A percentile compares a stretch with the other conserved stretches of the same genome.
phyloP scores from a whole-genome alignment of 2,888 invertebrate species.

The Luffia ferchaultella region DNA sequence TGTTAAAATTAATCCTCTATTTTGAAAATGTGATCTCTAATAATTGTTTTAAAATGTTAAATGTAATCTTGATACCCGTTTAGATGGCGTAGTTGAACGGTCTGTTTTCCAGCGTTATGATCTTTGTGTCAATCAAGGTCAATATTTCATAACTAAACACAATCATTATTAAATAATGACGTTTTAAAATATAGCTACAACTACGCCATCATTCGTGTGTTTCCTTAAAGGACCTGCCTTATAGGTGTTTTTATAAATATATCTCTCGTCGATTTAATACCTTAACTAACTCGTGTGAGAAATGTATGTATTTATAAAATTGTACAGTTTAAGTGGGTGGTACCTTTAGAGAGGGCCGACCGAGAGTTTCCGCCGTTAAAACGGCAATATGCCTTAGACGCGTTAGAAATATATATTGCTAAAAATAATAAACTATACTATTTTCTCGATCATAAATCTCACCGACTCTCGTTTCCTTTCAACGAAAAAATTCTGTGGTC shows the following conservation, averaged over 20 bases:
- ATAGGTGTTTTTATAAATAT: constrained; percentile 57
- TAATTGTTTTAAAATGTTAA: constrained; percentile 23
- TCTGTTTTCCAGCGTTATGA: constrained; percentile 3
- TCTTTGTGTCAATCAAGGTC: not conserved
- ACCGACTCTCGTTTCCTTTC: too few relatives aligned
- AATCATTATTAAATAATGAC: too few relatives aligned
- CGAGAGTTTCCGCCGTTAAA: constrained; percentile 21
- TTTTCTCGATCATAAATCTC: too few relatives aligned
- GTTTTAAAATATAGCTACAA: too few relatives aligned
- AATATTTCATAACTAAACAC: too few relatives aligned
- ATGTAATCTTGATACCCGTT: constrained; percentile 39
- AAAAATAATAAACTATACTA: not conserved
- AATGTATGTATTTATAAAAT: not conserved
- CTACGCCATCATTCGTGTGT: constrained; percentile 31
- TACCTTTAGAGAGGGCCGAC: not conserved
- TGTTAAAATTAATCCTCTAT: constrained; percentile 20
- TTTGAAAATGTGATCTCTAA: constrained; percentile 50
- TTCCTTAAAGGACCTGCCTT: constrained; percentile 58
- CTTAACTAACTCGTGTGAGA: not conserved
- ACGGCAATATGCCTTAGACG: constrained; percentile 41
- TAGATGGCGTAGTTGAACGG: constrained; percentile 11
- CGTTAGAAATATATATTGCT: constrained; percentile 24
- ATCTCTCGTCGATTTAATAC: constrained; percentile 23
- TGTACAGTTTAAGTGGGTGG: too few relatives aligned
- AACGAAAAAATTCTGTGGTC: too few relatives aligned